Evolutionary conservation across 2,113 vertebrate genomes (phyloP), one percentile per base, ranked within the genome.

Genomic region (Vanacampus margaritifer): DNA sequence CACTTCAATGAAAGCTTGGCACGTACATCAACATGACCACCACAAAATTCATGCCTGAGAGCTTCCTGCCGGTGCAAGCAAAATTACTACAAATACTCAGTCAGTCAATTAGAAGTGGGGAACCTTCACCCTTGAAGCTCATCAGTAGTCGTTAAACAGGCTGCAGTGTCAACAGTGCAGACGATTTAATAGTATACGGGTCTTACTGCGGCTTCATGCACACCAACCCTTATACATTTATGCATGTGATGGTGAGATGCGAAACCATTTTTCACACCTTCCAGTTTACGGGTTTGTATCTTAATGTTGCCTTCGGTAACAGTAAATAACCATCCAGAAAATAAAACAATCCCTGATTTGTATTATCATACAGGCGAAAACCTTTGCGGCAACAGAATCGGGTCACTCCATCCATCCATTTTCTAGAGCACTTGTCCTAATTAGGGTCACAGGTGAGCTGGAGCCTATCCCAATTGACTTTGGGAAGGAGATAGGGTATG

Each of bases 81-180:
- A 53, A 46, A 84, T 60, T 69, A 73, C 79, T 75, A 78, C 67
- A 67, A 58, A 62, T 75, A 76, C 83, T 46, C 69, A 78, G 71
- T 75, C 63, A 88, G 83, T 84, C 81, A 79, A 85, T 88, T 84
- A 86, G 39, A 77, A 60, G 2, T 37, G 63, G 68, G 58, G 64
- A 24, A 8, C 72, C 58, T 77, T 84, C 68, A 77, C 81, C 77
- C 76, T 71, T 80, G 72, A 81, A 80, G 74, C 74, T 76, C 71
- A 84, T 90, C 86, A 82, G 86, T 87, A 87, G 68, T 81, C 79
- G 50, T 81, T 84, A 78, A 86, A 83, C 71, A 73, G 71, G 66
- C 76, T 79, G 76, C 73, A 74, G 67, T 59, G 68, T 73, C 85
- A 82, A 87, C 81, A 82, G 70, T 63, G 37, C 50, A 65, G 56